phyloP scores from a whole-genome alignment of 2,113 vertebrate species.

The Camarhynchus parvulus region DNA sequence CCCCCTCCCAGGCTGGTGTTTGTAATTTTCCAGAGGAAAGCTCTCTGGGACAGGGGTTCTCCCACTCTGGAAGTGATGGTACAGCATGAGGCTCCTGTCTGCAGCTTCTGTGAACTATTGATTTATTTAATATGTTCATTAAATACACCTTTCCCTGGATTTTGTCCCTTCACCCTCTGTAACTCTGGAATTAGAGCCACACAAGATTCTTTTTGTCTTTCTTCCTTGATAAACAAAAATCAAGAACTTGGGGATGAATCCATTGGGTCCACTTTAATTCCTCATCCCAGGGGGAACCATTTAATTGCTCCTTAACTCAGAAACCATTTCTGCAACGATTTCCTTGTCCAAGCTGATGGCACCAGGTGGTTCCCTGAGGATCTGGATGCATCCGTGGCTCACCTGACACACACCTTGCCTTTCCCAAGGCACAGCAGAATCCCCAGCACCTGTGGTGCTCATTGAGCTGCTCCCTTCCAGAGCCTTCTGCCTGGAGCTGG shows the following conservation, averaged over 20 bases:
- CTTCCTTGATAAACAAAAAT: background rate
- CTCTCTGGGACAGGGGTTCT: background rate
- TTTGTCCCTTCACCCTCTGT: background rate
- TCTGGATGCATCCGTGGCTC: background rate
- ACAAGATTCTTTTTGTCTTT: background rate
- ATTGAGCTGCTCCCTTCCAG: slow-evolving; percentile 21
- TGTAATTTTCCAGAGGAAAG: background rate
- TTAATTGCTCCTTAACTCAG: background rate
- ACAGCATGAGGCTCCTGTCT: rapidly evolving
- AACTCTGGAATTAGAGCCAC: background rate
- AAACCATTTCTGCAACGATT: background rate
- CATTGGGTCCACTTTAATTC: background rate
- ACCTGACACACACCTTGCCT: background rate
- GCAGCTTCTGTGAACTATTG: background rate
- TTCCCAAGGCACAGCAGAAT: background rate
- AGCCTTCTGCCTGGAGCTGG: slow-evolving; percentile 2
- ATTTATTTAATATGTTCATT: background rate
- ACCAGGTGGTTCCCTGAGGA: background rate
- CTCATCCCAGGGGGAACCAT: background rate
- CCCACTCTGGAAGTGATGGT: background rate
- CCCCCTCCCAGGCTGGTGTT: background rate
- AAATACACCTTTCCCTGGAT: background rate
- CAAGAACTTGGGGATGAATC: background rate
- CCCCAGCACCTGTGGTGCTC: background rate
- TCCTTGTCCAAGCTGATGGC: background rate